A percentile compares a stretch with the other conserved stretches of the same genome.
Evolutionary conservation across 2,113 vertebrate genomes (phyloP).

Genomic region (Ranitomeya variabilis): DNA sequence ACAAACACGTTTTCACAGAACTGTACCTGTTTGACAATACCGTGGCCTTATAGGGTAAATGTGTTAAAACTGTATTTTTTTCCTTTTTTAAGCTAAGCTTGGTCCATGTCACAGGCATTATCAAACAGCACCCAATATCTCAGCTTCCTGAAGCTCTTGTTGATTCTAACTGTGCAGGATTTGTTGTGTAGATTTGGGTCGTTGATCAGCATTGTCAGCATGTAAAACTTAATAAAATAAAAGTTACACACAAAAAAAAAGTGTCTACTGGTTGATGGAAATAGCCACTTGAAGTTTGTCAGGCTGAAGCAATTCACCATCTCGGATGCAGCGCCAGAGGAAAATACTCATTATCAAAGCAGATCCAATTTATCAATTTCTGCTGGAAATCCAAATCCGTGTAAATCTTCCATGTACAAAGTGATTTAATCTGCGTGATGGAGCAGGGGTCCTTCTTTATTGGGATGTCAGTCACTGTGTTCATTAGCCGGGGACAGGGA

Average conservation of each 20-base stretch:
- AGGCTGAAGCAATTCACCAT: neutral
- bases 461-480: slow-evolving; percentile 34
- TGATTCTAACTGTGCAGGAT: neutral
- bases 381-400: slow-evolving; percentile 21
- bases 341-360: slow-evolving; percentile 28
- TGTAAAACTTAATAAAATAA: slow-evolving; percentile 10
- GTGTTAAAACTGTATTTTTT: no score
- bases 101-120: neutral
- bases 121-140: neutral
- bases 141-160: neutral
- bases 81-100: no score
- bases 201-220: neutral
- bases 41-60: no score
- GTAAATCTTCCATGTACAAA: slow-evolving; percentile 15
- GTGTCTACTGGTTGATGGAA: neutral
- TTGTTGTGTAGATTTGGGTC: neutral
- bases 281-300: slow-evolving; percentile 7
- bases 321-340: slow-evolving; percentile 12
- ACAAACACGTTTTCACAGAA: no score
- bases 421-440: slow-evolving; percentile 25
- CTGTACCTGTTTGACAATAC: no score
- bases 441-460: slow-evolving; percentile 13
- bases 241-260: neutral
- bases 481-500: slow-evolving; percentile 18
- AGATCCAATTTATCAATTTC: slow-evolving; percentile 33